Conservation (phyloP, 2,113 vertebrate genomes). For the Centropus bengalensis region DNA sequence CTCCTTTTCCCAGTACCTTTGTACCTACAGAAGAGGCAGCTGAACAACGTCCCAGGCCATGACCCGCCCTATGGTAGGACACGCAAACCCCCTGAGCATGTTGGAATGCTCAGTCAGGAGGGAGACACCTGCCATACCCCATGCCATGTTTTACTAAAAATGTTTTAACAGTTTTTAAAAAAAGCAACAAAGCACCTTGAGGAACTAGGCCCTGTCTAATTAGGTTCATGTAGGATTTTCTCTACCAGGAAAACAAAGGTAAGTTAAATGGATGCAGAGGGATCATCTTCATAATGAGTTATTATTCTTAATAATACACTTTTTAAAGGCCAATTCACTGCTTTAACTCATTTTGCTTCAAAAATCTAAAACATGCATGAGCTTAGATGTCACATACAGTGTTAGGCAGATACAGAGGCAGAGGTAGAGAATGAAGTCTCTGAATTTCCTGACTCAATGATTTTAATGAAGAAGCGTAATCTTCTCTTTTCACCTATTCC, state of each 20-base stretch:
- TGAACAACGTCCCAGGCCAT: neutral
- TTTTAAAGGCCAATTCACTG: neutral
- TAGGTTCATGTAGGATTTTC: neutral
- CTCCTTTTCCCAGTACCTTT: neutral
- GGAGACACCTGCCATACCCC: neutral
- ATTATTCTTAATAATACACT: neutral
- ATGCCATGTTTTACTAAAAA: neutral
- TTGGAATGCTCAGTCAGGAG: neutral
- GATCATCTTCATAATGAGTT: neutral
- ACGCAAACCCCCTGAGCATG: accelerated
- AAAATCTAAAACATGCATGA: conserved; percentile 23
- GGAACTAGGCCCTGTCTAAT: neutral
- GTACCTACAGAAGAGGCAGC: neutral
- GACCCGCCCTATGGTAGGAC: neutral
- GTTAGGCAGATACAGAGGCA: neutral
- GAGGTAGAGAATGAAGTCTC: neutral
- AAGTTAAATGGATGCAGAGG: neutral
- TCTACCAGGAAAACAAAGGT: neutral
- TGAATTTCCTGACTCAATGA: accelerated
- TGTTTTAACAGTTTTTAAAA: neutral
- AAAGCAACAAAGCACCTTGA: accelerated
- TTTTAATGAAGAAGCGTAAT: neutral
- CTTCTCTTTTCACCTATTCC: neutral
- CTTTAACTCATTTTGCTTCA: conserved; percentile 45
- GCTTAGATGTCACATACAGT: conserved; percentile 39